A percentile compares a stretch with the other conserved stretches of the same genome.
phyloP scores from a whole-genome alignment of 2,888 invertebrate species.

The Belgica antarctica region DNA sequence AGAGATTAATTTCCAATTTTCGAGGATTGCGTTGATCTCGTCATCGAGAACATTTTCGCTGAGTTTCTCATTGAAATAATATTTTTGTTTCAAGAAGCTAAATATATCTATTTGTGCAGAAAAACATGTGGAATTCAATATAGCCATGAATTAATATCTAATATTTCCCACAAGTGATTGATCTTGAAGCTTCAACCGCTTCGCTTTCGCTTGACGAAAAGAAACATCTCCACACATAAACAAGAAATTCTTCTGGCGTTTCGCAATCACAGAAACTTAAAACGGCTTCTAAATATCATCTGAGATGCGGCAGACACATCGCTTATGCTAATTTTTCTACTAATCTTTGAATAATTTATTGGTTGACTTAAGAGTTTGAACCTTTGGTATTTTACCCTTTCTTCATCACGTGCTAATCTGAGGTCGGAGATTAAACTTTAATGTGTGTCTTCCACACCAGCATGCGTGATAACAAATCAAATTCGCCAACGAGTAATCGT shows the following conservation, averaged over 20 bases:
- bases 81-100: too few species aligned
- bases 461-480: conserved; percentile 17
- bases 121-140: conserved; percentile 1
- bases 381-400: not conserved
- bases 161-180: conserved; percentile 9
- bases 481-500: conserved; percentile 5
- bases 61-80: too few species aligned
- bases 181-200: conserved; percentile 13
- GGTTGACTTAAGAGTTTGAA: conserved; percentile 8
- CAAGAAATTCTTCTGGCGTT: not conserved
- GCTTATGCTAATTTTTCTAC: conserved; percentile 23
- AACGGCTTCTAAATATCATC: not conserved
- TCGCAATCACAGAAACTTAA: not conserved
- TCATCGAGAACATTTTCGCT: not conserved
- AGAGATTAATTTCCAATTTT: not conserved
- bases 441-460: conserved; percentile 1
- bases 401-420: not conserved
- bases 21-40: too few species aligned
- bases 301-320: not conserved
- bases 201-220: not conserved
- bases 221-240: not conserved
- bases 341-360: conserved; percentile 40
- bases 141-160: not conserved
- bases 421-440: not conserved
- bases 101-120: not conserved